phyloP scores from a whole-genome alignment of 2,888 invertebrate genomes.

The Caenorhabditis zanzibari region DNA sequence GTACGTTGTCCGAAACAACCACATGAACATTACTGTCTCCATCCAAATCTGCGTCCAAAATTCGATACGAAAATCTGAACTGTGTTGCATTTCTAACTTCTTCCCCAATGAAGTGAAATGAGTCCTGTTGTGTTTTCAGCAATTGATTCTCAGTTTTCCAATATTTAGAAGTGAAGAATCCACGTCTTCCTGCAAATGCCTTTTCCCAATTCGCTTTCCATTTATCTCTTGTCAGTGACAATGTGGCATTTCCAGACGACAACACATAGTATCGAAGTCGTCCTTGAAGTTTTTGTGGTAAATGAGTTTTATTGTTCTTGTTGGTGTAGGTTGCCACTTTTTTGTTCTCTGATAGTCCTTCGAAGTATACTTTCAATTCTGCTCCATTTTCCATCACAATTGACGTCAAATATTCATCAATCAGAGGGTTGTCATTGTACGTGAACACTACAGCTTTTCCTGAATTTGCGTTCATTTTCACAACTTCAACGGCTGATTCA shows the following conservation, averaged over 20 bases:
- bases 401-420: slow-evolving; percentile 39
- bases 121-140: slow-evolving; percentile 29
- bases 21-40: slow-evolving; percentile 43
- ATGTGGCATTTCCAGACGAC: slow-evolving; percentile 42
- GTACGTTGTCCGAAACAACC: slow-evolving; percentile 42
- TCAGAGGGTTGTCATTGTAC: slow-evolving; percentile 10
- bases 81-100: slow-evolving; percentile 40
- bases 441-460: slow-evolving; percentile 41
- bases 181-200: slow-evolving; percentile 34
- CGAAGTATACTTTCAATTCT: slow-evolving; percentile 38
- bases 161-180: slow-evolving; percentile 45
- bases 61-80: slow-evolving; percentile 32
- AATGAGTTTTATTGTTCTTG: slow-evolving; percentile 34
- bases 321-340: slow-evolving; percentile 37
- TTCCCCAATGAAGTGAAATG: slow-evolving; percentile 46
- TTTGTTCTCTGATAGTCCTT: slow-evolving; percentile 34
- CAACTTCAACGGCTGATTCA: slow-evolving; percentile 15
- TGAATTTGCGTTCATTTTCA: background rate
- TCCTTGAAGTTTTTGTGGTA: slow-evolving; percentile 54
- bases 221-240: slow-evolving; percentile 48
- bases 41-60: slow-evolving; percentile 31
- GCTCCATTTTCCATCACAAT: slow-evolving; percentile 25
- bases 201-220: slow-evolving; percentile 46
- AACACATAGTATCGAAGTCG: slow-evolving; percentile 44
- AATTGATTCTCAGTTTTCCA: slow-evolving; percentile 34